Evolutionary conservation across 2,797 vertebrate species (phyloP).

Genomic region (Xenopus petersii): DNA sequence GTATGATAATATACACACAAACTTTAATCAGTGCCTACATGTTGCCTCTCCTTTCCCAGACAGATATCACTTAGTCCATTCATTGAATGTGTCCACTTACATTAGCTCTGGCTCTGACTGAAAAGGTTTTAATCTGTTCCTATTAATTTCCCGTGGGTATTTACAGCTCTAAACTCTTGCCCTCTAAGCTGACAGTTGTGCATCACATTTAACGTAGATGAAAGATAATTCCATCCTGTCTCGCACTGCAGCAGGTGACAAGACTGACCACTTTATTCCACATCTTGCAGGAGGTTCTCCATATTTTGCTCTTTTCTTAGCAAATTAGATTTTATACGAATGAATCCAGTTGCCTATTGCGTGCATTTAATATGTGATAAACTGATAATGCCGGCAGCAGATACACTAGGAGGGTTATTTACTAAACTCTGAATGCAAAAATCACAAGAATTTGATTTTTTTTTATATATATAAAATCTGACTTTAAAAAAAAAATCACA

Average conservation of each 20-base stretch:
- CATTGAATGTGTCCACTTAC: neutral
- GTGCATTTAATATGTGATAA: too few species aligned
- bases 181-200: conserved; percentile 13
- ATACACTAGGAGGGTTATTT: too few species aligned
- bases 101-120: neutral
- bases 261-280: neutral
- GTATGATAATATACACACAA: conserved; percentile 29
- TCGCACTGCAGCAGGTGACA: conserved; percentile 3
- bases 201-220: conserved; percentile 33
- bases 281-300: neutral
- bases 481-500: too few species aligned
- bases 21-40: conserved; percentile 32
- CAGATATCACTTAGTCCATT: conserved; percentile 20
- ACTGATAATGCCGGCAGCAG: too few species aligned
- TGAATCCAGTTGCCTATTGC: too few species aligned
- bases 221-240: conserved; percentile 27
- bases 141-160: conserved; percentile 24
- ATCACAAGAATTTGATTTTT: too few species aligned
- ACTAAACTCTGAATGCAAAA: too few species aligned
- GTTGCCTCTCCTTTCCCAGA: conserved; percentile 26
- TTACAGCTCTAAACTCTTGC: conserved; percentile 13
- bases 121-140: conserved; percentile 23
- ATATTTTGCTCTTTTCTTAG: too few species aligned
- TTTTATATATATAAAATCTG: too few species aligned
- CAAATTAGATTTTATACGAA: too few species aligned